Evolutionary conservation across 2,113 vertebrate genomes (phyloP), one percentile per base, ranked within the genome.

Genomic region (Microtus montanus): DNA sequence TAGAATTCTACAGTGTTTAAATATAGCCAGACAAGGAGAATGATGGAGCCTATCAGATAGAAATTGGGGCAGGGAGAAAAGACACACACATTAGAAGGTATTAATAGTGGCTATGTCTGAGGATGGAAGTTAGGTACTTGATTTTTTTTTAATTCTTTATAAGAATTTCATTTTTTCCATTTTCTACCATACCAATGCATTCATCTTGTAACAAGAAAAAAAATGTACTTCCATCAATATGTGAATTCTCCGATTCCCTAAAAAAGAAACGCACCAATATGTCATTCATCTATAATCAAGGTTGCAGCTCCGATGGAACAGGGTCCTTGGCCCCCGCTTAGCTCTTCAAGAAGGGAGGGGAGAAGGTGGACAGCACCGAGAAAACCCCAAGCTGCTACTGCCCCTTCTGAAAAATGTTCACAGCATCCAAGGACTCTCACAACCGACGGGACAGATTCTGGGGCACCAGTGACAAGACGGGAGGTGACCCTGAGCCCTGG

Each of bases 201-300:
- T 94, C 87, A 22, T 80, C 89, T 90, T 74, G 68, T 11, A 90
- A 84, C 47, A 52, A 35, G 68, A 68, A 95, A 68, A 68, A 68
- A 94, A 87, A 71, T 33, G 80, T 63, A 87, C 91, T 95, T 92
- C 14, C 41, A 47, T 95, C 79, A 92, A 82, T 95, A 92, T 86
- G 61, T 78, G 77, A 87, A 89, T 38, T 73, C 77, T 68, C 54
- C 2, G 19, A 88, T 85, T 88, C 90, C 58, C 47, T 47, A 15
- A 30, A 71, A 14, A 86, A 13, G 20, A 35, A 35, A 94, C 35
- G n/a, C 2, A n/a, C 26, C 47, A 41, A 7, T 33, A 54, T 30
- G 12, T 30, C 63, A 20, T 5, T 19, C 64, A 86, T 78, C 44
- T 74, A 44, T 70, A 73, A 85, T 74, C 13, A 78, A 85, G 15